These are phyloP conservation scores for Cottoperca gobio DNA, from an alignment of 2,797 vertebrate genomes.

Conservation along the genomic window DNA sequence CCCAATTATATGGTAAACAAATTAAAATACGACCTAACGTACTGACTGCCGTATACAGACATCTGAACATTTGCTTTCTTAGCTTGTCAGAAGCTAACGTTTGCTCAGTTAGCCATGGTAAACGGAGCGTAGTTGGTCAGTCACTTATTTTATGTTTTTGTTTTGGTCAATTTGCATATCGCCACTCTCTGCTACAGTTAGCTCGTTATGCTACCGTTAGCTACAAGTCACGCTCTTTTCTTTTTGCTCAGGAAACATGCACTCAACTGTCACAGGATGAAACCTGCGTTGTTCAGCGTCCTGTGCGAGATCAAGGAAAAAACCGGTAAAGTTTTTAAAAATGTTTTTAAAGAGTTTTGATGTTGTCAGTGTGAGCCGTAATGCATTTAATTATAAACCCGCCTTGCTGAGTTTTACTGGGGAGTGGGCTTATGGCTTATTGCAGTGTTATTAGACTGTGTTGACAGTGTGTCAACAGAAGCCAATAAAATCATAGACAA, in stretches of 20 bases:
- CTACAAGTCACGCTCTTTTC: slow-evolving; percentile 8
- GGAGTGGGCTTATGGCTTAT: neutral
- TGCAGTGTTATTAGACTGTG: slow-evolving; percentile 18
- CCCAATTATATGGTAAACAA: fast-evolving
- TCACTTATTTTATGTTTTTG: slow-evolving; percentile 34
- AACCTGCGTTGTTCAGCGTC: slow-evolving; percentile 94
- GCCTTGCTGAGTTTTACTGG: neutral
- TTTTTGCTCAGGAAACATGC: slow-evolving; percentile 90
- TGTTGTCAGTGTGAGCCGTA: neutral
- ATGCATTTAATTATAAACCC: neutral
- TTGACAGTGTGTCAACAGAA: slow-evolving; percentile 49
- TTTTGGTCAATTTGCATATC: slow-evolving; percentile 47
- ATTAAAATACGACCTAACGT: fast-evolving
- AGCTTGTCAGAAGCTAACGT: slow-evolving; percentile 43
- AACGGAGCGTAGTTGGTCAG: neutral
- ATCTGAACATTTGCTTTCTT: neutral
- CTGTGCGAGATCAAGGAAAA: slow-evolving; percentile 96
- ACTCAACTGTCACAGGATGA: slow-evolving; percentile 96
- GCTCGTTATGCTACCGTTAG: slow-evolving; percentile 1
- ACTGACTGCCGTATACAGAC: fast-evolving
- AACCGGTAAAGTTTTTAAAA: slow-evolving; percentile 89
- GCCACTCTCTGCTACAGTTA: neutral
- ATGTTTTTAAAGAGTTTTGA: neutral
- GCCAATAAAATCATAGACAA: slow-evolving; percentile 22
- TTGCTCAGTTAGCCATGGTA: slow-evolving; percentile 42